Evolutionary conservation across 2,113 vertebrate species (phyloP), one percentile per base, ranked within the genome.

Genomic region (Lophius piscatorius): DNA sequence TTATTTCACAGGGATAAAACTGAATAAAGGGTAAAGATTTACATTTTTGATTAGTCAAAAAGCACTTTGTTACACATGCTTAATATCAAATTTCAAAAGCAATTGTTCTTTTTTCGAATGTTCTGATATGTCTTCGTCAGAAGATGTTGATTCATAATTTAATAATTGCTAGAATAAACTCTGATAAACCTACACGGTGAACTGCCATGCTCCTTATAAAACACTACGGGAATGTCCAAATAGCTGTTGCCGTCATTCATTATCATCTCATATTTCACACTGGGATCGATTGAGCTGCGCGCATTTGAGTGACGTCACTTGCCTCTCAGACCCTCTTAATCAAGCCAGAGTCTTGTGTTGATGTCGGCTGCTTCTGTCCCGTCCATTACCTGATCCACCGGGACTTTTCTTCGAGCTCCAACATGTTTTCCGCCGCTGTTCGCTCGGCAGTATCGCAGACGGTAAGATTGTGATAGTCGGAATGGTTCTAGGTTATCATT

Each of bases 351-450:
- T 34, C 17, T 29, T 52, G 35, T 75, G 74, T 83, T 55, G 79
- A 72, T 78, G 72, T 80, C 63, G 18, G 66, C 66, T 57, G 29
- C 80, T 9, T 61, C 41, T 28, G 46, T 70, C 24, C 55, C 22
- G 38, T 62, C 21, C 26, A 11, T 63, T 46, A 55, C 66, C 52
- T 84, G 66, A 70, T 28, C 12, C 45, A 20, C 24, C 51, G 38
- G 81, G 75, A 76, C 63, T 45, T 66, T 72, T 49, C 36, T 33
- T 24, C 5, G 48, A 52, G 33, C 71, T 9, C n/a, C 40, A 76
- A 66, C 0, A 93, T 93, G 91, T 88, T 91, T 60, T 87, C 86
- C 3, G 64, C 79, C 18, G 74, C 77, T 11, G 45, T 91, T 40
- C 89, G 91, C n/a, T 82, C 85, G 24, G 87, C 84, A 6, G 68